phyloP scores from a whole-genome alignment of 1,140 invertebrate genomes.

The Drosophila ohnishii region DNA sequence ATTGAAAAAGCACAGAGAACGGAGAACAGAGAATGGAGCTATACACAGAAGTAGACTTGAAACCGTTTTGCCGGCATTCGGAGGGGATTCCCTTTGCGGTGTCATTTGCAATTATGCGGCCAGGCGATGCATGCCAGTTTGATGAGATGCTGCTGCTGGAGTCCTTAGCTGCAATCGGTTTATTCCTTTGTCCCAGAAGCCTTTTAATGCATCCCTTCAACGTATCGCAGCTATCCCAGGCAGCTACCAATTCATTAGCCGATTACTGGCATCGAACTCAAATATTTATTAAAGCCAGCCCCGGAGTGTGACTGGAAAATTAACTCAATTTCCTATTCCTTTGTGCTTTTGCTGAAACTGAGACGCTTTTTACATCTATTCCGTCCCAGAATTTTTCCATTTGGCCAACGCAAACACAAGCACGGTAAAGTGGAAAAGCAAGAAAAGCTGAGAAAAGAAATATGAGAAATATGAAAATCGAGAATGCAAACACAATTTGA shows the following conservation, averaged over 20 bases:
- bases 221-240: background rate
- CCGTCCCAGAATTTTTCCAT: conserved; percentile 30
- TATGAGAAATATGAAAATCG: conserved; percentile 49
- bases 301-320: conserved; percentile 43
- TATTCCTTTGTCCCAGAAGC: conserved; percentile 26
- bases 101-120: conserved; percentile 65
- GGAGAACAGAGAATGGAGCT: conserved; percentile 10
- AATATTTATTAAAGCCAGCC: conserved; percentile 41
- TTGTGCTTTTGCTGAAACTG: conserved; percentile 39
- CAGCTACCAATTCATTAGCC: conserved; percentile 34
- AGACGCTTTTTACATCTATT: conserved; percentile 26
- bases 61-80: conserved; percentile 54
- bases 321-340: conserved; percentile 40
- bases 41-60: conserved; percentile 56
- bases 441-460: conserved; percentile 17
- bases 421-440: background rate
- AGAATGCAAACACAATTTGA: conserved; percentile 54
- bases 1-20: conserved; percentile 14
- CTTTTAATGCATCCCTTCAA: conserved; percentile 8
- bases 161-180: conserved; percentile 31
- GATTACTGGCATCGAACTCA: conserved; percentile 28
- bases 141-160: conserved; percentile 29
- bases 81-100: conserved; percentile 46
- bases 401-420: conserved; percentile 39
- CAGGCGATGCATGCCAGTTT: conserved; percentile 52